phyloP scores from a whole-genome alignment of 2,797 vertebrate genomes.

The Cryptoblepharus egeriae region DNA sequence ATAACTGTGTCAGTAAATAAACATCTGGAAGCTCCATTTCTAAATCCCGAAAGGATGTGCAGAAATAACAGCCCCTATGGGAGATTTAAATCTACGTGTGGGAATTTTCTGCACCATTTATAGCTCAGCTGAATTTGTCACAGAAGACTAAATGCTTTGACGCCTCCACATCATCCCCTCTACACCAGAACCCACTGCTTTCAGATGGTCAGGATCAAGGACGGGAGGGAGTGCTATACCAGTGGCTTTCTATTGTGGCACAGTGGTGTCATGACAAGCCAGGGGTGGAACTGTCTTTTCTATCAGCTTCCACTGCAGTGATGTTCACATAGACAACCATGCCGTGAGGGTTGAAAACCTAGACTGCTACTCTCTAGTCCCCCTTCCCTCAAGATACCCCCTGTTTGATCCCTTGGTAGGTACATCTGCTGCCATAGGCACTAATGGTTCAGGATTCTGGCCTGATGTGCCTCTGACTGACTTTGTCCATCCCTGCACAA shows the following conservation, averaged over 20 bases:
- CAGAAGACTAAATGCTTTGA: not conserved
- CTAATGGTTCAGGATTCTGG: too few relatives aligned
- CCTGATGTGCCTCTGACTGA: too few relatives aligned
- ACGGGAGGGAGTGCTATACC: not conserved
- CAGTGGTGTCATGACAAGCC: not conserved
- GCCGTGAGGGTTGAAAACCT: too few relatives aligned
- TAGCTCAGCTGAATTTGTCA: not conserved
- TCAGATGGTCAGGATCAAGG: not conserved
- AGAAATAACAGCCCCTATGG: not conserved
- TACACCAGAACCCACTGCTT: not conserved
- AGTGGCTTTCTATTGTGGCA: not conserved
- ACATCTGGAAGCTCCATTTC: not conserved
- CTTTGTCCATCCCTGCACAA: too few relatives aligned
- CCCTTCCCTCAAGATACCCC: too few relatives aligned
- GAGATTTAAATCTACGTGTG: conserved; percentile 25
- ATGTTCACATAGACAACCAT: not conserved
- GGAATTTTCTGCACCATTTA: conserved; percentile 8
- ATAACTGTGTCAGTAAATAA: conserved; percentile 39
- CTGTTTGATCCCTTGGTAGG: too few relatives aligned
- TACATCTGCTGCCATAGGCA: too few relatives aligned
- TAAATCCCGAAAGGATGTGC: conserved; percentile 16
- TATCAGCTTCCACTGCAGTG: not conserved
- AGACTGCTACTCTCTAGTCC: too few relatives aligned
- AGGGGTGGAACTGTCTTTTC: not conserved
- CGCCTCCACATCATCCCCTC: not conserved